Base-by-base conservation (phyloP, 2,888 invertebrate genomes). In the Luperina testacea region DNA sequence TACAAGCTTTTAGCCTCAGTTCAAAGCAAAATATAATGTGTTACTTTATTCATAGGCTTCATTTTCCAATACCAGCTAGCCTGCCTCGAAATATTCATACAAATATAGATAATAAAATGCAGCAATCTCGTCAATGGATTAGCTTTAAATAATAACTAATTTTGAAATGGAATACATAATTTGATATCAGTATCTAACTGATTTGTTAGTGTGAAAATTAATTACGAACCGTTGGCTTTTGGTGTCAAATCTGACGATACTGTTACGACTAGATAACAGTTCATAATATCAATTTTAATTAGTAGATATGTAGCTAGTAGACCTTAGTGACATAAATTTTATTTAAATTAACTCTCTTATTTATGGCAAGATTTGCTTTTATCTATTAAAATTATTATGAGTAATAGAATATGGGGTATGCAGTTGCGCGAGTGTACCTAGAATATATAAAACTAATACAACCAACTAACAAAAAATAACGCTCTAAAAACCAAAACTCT, bases 11-110 rank as follows among this genome's bases (percentile, higher is more conserved):
- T 24, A 48, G n/a, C 24, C 1, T 64, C 32, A 32, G 20, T 42
- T 64, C 80, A 90, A 82, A 87, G 88, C 84, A 91, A 93, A 90
- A 84, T 89, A 88, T 86, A 83, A 87, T 87, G 83, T 91, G 77
- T 81, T 84, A 13, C 69, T 80, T 84, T 85, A 90, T 82, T 80
- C 85, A 89, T 90, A 91, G 83, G 83, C 80, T 82, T 82, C 86
- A 91, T 89, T 91, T 91, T 90, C 83, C 78, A 89, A 87, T 85
- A 80, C 32, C 48, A 11, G n/a, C 59, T 63, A 67, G 15, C 5
- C 24, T 75, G 24, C 24, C n/a, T 48, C 38, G 9, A 53, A 38
- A 82, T 68, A 48, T 61, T 27, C 53, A 68, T 57, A 67, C 24
- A 67, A n/a, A 2, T 61, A 76, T 72, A 69, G 0, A 75, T 82